A percentile compares a stretch with the other conserved stretches of the same genome.
Conservation (phyloP, 1,140 invertebrate genomes). For the silkworm (Bombyx mori) region ASM3026992v2 NC_085127.1:7900001-7900500, state of each 20-base stretch:
- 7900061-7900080: no score
- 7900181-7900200: no score
- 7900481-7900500: constrained; percentile 8
- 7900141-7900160: no score
- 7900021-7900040: neutral
- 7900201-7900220: no score
- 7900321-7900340: neutral
- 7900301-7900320: neutral
- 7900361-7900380: constrained; percentile 7
- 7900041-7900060: neutral
- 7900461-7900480: constrained; percentile 5
- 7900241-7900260: neutral
- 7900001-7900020: neutral
- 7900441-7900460: constrained; percentile 6
- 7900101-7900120: no score
- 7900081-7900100: no score
- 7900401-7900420: constrained; percentile 4
- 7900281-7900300: neutral
- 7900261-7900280: neutral
- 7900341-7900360: constrained; percentile 4
- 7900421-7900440: constrained; percentile 7
- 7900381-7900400: constrained; percentile 8
- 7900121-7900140: no score
- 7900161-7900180: no score
- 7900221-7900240: neutral